These are phyloP conservation scores for Busseola fusca DNA, from an alignment of 2,888 invertebrate species.

Conservation along the genomic window DNA sequence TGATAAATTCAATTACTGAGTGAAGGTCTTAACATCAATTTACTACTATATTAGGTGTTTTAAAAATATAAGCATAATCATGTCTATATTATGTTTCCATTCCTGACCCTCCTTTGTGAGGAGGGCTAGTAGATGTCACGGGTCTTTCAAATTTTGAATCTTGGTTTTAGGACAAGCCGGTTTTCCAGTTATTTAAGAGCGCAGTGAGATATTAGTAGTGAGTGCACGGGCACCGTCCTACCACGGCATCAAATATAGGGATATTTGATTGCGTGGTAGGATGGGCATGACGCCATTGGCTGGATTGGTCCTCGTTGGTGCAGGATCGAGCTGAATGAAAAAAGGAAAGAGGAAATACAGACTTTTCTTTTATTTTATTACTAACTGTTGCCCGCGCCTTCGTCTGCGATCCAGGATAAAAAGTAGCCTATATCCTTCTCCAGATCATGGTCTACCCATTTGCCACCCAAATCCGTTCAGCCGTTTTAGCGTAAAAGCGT, in stretches of 20 bases:
- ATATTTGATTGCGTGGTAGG: too few species aligned
- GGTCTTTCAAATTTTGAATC: neutral
- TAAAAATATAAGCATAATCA: neutral
- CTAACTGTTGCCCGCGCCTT: too few species aligned
- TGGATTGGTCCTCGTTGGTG: neutral
- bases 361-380: too few species aligned
- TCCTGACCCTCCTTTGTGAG: neutral
- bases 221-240: too few species aligned
- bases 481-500: too few species aligned
- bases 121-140: neutral
- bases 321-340: neutral
- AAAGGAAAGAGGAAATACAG: too few species aligned
- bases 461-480: too few species aligned
- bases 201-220: neutral
- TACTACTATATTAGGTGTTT: neutral
- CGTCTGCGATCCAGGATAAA: too few species aligned
- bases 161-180: neutral
- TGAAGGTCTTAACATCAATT: constrained; percentile 16
- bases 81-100: neutral
- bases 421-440: too few species aligned
- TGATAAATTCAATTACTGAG: constrained; percentile 21
- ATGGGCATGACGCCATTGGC: neutral
- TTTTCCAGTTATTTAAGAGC: neutral
- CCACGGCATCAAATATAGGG: too few species aligned
- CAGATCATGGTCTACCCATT: too few species aligned